These are phyloP conservation scores for Heliornis fulica DNA, from an alignment of 2,113 vertebrate species.

Conservation along the genomic window DNA sequence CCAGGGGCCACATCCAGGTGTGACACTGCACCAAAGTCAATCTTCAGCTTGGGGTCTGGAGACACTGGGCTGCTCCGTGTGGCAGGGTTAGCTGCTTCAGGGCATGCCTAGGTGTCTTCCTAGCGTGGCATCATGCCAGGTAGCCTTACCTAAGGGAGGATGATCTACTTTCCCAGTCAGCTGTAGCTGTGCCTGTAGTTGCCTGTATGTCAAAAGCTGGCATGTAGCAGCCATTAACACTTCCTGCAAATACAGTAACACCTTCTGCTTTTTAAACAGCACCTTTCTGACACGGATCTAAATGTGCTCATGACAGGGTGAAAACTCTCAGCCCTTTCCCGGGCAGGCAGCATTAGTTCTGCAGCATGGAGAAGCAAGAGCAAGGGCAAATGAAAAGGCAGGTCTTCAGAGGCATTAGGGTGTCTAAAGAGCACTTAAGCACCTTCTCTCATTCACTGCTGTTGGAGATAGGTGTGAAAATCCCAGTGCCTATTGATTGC, in stretches of 20 bases:
- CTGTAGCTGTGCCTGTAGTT: background rate
- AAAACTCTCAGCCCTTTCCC: background rate
- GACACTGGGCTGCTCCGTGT: background rate
- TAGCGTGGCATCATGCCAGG: background rate
- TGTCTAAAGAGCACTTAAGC: background rate
- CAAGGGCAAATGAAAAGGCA: background rate
- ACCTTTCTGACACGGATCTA: background rate
- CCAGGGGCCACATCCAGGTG: background rate
- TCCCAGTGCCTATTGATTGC: background rate
- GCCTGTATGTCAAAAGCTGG: background rate
- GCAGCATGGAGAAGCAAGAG: background rate
- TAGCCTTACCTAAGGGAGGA: background rate
- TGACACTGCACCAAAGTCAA: background rate
- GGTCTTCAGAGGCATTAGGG: background rate
- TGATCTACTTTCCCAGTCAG: background rate
- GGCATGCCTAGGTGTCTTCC: background rate
- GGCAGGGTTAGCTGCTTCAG: background rate
- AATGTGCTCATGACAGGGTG: background rate
- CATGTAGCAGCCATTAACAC: background rate
- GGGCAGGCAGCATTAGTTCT: background rate
- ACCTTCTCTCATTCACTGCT: background rate
- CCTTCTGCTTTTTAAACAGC: background rate
- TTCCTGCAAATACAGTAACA: slow-evolving; percentile 12
- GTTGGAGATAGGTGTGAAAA: background rate
- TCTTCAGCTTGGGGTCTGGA: background rate